A percentile compares a stretch with the other conserved stretches of the same genome.
Conservation (phyloP, 2,113 vertebrate genomes). For the Maccullochella peelii region DNA sequence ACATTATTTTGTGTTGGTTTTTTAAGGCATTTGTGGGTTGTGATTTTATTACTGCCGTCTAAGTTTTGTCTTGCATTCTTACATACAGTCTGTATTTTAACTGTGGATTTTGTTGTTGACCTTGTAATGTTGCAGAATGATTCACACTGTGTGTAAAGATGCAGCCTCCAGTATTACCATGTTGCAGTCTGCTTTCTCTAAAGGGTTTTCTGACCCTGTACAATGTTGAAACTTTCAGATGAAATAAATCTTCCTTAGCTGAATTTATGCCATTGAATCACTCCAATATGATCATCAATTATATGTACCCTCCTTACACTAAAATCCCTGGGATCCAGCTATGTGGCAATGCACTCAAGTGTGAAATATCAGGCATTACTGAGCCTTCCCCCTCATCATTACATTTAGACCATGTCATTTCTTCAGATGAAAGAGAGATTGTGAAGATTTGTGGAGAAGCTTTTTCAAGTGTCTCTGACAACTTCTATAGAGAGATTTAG, state of each 20-base stretch:
- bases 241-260: neutral
- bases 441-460: neutral
- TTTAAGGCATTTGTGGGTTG: neutral
- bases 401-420: neutral
- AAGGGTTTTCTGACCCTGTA: neutral
- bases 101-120: neutral
- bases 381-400: neutral
- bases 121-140: neutral
- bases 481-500: neutral
- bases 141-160: too few relatives aligned
- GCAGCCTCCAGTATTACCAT: neutral
- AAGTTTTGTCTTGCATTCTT: neutral
- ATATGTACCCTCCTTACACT: neutral
- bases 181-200: neutral
- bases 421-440: constrained; percentile 1
- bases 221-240: neutral
- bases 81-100: neutral
- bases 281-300: neutral
- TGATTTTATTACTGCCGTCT: neutral
- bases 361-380: neutral
- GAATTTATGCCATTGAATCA: neutral
- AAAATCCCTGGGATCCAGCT: neutral
- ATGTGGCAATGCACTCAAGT: neutral
- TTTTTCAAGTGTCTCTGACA: constrained; percentile 16
- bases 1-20: neutral